Conservation (phyloP, 2,113 vertebrate genomes). For the Psilopsiagon aymara region DNA sequence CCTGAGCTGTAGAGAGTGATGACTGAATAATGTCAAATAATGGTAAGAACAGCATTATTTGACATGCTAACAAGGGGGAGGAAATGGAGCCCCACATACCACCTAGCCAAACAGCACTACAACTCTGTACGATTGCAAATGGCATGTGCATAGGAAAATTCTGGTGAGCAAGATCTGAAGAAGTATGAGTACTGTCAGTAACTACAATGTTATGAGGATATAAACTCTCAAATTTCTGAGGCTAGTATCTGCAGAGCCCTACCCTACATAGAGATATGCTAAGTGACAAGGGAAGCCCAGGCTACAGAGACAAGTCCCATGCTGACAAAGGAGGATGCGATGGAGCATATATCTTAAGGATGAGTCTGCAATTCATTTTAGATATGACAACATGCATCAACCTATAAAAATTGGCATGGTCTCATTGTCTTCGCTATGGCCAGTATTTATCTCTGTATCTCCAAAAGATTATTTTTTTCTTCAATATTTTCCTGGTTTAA, state of each 20-base stretch:
- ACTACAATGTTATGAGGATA: neutral
- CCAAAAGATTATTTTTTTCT: neutral
- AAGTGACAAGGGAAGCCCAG: neutral
- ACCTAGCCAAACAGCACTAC: neutral
- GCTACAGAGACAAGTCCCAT: neutral
- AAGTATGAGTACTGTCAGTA: neutral
- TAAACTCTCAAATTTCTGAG: neutral
- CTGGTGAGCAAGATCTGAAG: neutral
- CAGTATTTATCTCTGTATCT: neutral
- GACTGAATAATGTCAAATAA: neutral
- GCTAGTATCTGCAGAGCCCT: neutral
- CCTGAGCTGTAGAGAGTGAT: neutral
- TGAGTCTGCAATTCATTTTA: neutral
- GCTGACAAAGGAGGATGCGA: neutral
- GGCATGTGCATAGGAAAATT: neutral
- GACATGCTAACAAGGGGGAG: neutral
- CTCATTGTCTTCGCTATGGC: neutral
- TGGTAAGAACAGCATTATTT: neutral
- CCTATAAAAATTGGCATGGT: neutral
- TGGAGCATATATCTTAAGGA: neutral
- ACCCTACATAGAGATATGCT: fast-evolving
- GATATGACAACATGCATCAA: neutral
- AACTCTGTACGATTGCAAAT: neutral
- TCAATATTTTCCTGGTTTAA: neutral
- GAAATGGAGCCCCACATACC: neutral